These are phyloP conservation scores for Ptychoptera albimana DNA, from an alignment of 2,888 invertebrate species.

Conservation along the genomic window DNA sequence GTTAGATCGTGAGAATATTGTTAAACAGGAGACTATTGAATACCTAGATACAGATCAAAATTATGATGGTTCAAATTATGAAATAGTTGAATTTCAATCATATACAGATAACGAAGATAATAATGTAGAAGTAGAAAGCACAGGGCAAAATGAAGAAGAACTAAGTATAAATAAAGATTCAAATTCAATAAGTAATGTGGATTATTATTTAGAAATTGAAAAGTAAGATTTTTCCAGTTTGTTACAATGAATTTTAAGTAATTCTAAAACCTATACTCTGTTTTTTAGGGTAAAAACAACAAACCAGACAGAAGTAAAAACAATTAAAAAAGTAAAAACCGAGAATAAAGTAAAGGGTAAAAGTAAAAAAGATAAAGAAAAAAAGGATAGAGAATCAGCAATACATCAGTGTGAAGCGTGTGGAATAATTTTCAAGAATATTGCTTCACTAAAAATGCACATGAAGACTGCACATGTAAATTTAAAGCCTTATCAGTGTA, in stretches of 20 bases:
- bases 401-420: conserved; percentile 11
- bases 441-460: conserved; percentile 8
- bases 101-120: not conserved
- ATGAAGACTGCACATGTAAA: conserved; percentile 8
- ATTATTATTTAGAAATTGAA: not conserved
- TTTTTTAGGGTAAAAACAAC: not conserved
- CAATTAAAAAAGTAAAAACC: not conserved
- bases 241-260: not conserved
- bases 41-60: not conserved
- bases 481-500: conserved; percentile 8
- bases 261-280: not conserved
- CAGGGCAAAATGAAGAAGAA: not conserved
- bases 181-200: not conserved
- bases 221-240: not conserved
- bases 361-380: too few relatives aligned
- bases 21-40: conserved; percentile 1
- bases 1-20: not conserved
- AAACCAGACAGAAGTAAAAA: not conserved
- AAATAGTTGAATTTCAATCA: not conserved
- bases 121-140: not conserved
- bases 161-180: not conserved
- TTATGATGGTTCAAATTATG: not conserved
- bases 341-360: not conserved
- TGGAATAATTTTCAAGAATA: conserved; percentile 10
- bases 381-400: conserved; percentile 1